Base-by-base conservation (phyloP, 2,797 vertebrate species). In the Nyctibius grandis region DNA sequence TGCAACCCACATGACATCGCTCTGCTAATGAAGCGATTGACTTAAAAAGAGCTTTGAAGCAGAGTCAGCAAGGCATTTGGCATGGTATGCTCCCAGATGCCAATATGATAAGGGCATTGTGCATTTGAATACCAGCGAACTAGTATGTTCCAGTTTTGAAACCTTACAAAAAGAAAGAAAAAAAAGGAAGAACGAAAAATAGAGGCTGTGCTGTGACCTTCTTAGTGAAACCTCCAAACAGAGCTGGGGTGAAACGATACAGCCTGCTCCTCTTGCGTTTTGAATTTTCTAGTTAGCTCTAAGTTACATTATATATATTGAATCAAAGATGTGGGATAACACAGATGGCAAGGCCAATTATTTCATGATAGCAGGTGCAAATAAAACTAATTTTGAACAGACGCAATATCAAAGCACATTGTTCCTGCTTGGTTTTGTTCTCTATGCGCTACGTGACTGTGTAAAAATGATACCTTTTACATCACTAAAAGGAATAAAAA, bases 31-130 rank as follows among this genome's bases (percentile, higher is more conserved):
- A 94, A 89, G 42, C 8, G 3, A 40, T 36, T 69, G 70, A 75
- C 82, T 70, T 88, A 22, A 68, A 95, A 96, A 95, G 73, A 86
- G 29, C 89, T 95, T 72, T 87, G 90, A 85, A 90, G 81, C 86
- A 83, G 59, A 92, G 83, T 92, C 91, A 93, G 81, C 85, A 93
- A 77, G 72, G 93, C 56, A 81, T 91, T 95, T 96, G 91, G 85
- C 87, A 77, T 34, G 74, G 42, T 60, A 23, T 70, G 60, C 78
- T 84, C 47, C 53, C 88, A 91, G 80, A 95, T 97, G 95, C 92
- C 93, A 76, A 12, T 75, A 61, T 12, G 89, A 96, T 95, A 96
- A 95, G 81, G 68, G 56, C 93, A 96, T 83, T 93, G 91, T 96
- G 64, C 91, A 94, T 94, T 75, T 94, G 69, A 94, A 85, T 92